Evolutionary conservation across 2,113 vertebrate genomes (phyloP), one percentile per base, ranked within the genome.

Genomic region (Thamnaconus septentrionalis): DNA sequence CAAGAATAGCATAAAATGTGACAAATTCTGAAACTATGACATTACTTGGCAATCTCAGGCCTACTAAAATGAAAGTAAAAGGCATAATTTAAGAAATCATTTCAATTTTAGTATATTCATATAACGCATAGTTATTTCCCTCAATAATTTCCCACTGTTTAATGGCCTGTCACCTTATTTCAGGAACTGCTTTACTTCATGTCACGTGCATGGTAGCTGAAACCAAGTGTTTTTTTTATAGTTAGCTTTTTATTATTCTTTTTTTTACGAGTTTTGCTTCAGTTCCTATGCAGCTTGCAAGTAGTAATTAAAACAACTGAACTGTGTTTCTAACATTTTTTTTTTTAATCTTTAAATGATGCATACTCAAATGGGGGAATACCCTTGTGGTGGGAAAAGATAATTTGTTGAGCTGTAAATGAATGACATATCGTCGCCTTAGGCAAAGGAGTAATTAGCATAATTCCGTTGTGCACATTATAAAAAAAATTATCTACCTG

Each of bases 81-180:
- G 18, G 18, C 18, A 31, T 31, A 1, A 31, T 31, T 31, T 31
- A 31, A 31, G 1, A 31, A 31, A 31, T 31, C 18, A 31, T 31
- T 31, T 31, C 18, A 31, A 31, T 31, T 46, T 46, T 46, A 46
- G 45, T 46, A 1, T 46, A 6, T 46, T 46, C 5, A 46, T 8
- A 46, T 46, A 46, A 46, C 5, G 45, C 45, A 46, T 8, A 8
- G 8, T 6, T 8, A 46, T 46, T 46, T 6, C 45, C 18, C 18
- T 6, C 45, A 46, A 46, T 5, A 8, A 8, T 49, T 49, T 4
- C 9, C 12, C 5, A 68, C 8, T 41, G 45, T 65, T 83, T 78
- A 81, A 87, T 76, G 61, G 61, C 54, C 41, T 60, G 70, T 78
- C 69, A 53, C 12, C 64, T 76, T 66, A 56, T 85, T 79, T 79